These are phyloP conservation scores for Phyto melanocephala DNA, from an alignment of 2,888 invertebrate species.

Conservation along the genomic window DNA sequence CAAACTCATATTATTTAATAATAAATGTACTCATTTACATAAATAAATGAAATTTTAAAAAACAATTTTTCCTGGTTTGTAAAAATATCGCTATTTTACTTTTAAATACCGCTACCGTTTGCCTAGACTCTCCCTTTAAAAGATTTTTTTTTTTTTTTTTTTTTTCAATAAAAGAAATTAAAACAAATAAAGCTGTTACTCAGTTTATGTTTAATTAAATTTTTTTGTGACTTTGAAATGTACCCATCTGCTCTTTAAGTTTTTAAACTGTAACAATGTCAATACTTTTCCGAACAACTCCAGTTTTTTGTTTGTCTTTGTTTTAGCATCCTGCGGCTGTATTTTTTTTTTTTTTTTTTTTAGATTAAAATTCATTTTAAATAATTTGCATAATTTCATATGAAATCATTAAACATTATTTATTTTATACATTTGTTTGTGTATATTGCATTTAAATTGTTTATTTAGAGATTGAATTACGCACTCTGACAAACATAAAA, in stretches of 20 bases:
- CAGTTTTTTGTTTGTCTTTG: background rate
- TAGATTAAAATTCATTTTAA: background rate
- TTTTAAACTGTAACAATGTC: background rate
- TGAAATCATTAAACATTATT: slow-evolving; percentile 1
- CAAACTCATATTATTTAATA: background rate
- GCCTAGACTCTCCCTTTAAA: too few species aligned
- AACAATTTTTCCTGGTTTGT: too few species aligned
- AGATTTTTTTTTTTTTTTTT: too few species aligned
- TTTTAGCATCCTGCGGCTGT: background rate
- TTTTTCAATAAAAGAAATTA: too few species aligned
- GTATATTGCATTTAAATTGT: slow-evolving; percentile 27
- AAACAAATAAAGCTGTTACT: slow-evolving; percentile 28
- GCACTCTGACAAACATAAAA: background rate
- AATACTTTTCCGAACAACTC: background rate
- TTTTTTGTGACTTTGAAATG: background rate
- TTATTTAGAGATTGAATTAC: slow-evolving; percentile 39
- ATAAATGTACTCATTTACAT: too few species aligned
- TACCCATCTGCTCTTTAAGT: slow-evolving; percentile 5
- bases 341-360: background rate
- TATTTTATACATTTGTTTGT: background rate
- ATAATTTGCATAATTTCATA: slow-evolving; percentile 45
- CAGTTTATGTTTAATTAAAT: background rate
- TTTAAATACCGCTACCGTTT: too few species aligned
- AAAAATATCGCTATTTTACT: too few species aligned
- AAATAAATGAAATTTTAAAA: too few species aligned